Conservation (phyloP, 2,888 invertebrate genomes). For the Tachina fera region DNA sequence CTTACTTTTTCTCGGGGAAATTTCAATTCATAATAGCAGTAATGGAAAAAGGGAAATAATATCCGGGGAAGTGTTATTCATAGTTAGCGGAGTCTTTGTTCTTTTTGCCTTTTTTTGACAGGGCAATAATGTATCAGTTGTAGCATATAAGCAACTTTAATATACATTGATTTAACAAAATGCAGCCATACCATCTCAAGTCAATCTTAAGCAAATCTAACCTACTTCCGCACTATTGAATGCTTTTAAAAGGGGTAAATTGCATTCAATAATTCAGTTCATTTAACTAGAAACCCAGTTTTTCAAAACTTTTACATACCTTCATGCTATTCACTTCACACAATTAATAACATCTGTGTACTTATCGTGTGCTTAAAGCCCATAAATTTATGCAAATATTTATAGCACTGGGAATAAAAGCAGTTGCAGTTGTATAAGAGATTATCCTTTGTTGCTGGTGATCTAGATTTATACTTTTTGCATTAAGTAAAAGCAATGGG, state of each 20-base stretch:
- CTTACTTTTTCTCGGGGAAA: no score
- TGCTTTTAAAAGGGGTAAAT: neutral
- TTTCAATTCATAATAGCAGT: no score
- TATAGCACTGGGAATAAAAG: neutral
- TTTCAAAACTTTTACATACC: slow-evolving; percentile 28
- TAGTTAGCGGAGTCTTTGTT: no score
- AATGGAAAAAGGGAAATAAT: no score
- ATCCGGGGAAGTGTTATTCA: no score
- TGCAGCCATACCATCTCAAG: no score
- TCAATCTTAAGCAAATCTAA: no score
- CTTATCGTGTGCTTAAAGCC: slow-evolving; percentile 3
- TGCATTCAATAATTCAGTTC: slow-evolving; percentile 13
- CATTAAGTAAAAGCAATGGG: slow-evolving; percentile 2
- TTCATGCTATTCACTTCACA: neutral
- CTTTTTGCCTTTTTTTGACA: no score
- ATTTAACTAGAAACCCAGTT: neutral
- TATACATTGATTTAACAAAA: no score
- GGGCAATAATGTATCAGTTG: no score
- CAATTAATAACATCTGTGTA: slow-evolving; percentile 15
- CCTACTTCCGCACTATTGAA: no score
- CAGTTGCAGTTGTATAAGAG: neutral
- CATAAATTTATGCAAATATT: slow-evolving; percentile 29
- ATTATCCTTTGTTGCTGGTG: slow-evolving; percentile 16
- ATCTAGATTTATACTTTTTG: slow-evolving; percentile 29
- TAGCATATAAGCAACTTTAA: no score